Base-by-base conservation (phyloP, 2,888 invertebrate species). In the Salpingus planirostris region DNA sequence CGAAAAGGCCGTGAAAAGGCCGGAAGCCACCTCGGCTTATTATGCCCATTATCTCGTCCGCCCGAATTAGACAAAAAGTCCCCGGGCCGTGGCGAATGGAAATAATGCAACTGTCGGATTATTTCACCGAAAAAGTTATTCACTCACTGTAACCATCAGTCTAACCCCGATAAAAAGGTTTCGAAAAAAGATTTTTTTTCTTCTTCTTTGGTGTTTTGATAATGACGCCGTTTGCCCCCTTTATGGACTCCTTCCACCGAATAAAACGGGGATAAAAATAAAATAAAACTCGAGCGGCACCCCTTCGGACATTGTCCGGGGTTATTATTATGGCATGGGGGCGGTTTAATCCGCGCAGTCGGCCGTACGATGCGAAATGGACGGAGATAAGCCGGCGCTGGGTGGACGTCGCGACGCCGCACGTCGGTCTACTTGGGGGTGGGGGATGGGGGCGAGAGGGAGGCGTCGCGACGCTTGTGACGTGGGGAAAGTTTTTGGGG, bases 251-350 rank as follows among this genome's bases (percentile, higher is more conserved):
- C 50, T 55, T 53, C 53, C 52, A 49, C 47, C 52, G 49, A 56
- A 56, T 56, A 56, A 56, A 56, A 56, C 53, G 49, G 47, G 52
- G 50, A 54, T 54, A 53, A 50, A 47, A 54, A 53, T 52, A 51
- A 54, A 53, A 50, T 51, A 43, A 51, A 49, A 48, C 34, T 38
- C 18, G 18, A 8, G 18, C n/a, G n/a, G n/a, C n/a, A n/a, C n/a
- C n/a, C n/a, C n/a, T n/a, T 35, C 38, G 51, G 49, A 52, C 53
- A 49, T 50, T 46, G 48, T 51, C 51, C 53, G 45, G 26, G 50
- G n/a, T n/a, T n/a, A n/a, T n/a, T n/a, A n/a, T n/a, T n/a, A n/a
- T n/a, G n/a, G n/a, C n/a, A n/a, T n/a, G n/a, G n/a, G n/a, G n/a
- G 27, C 50, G 46, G 34, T 48, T 48, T 50, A 50, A 52, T 50